Base-by-base conservation (phyloP, 2,113 vertebrate species). In the Coreoperca whiteheadi region DNA sequence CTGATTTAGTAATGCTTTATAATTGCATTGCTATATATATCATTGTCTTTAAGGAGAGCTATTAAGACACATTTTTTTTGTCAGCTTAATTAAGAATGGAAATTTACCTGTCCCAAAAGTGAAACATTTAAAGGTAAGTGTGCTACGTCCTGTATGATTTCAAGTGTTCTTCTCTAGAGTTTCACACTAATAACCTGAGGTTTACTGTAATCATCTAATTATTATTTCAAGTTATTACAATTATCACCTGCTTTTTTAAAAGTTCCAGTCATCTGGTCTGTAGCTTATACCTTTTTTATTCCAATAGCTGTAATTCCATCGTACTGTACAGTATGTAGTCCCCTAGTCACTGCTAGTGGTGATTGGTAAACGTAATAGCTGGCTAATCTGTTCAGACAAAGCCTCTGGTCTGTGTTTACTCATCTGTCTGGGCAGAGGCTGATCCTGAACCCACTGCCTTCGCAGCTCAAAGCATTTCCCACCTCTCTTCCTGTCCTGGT, bases 321-420 rank as follows among this genome's bases (percentile, higher is more conserved):
- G 32, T 60, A 68, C 32, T 48, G 46, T 69, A 67, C 25, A 41
- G 46, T 30, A 48, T 77, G 61, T 84, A 84, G 85, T 85, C 54
- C 66, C 12, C 53, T 14, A 41, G 11, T 56, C 71, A 30, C 21
- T 46, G 77, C 50, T 72, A 10, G 79, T 64, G 72, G 63, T 86
- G 82, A 86, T 82, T 85, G 79, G 74, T 84, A 74, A 82, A 77
- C 34, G 50, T 88, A 80, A 84, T 80, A 77, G 73, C 48, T 28
- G 46, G 41, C 67, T 94, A 92, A 94, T 92, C 90, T 84, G 76
- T 74, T 83, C 72, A 87, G 84, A 79, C 84, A 73, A 91, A 92
- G 87, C 80, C 67, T 76, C 85, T 77, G 90, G 81, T 83, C 78
- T 86, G 86, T 92, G 89, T 92, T 92, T 92, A 91, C 92, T 61